Base-by-base conservation (phyloP, 2,888 invertebrate genomes). In the Plagiodera versicolora region DNA sequence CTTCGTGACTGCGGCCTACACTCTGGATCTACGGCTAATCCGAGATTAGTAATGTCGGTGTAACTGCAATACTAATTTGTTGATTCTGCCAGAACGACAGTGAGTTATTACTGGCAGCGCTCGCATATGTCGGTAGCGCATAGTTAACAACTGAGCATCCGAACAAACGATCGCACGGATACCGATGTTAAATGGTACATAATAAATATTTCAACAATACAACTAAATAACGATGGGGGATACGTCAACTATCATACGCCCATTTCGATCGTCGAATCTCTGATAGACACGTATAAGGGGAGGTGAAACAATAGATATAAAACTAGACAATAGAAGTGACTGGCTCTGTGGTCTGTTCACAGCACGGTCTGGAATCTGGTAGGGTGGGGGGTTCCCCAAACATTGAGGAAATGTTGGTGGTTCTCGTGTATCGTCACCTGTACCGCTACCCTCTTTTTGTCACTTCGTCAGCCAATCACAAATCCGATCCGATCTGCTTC, bases 1-100 rank as follows among this genome's bases (percentile, higher is more conserved):
- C 72, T 72, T 75, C 75, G 74, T 75, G 71, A 73, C 75, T 76
- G 77, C 72, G 76, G 75, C 75, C 75, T 73, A 74, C 74, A 74
- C 73, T 78, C 77, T 78, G 79, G 75, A 77, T 75, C 68, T 39
- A n/a, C 70, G 75, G 76, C 74, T 80, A 79, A 80, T 80, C 79
- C 76, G 50, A 75, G 80, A 80, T 80, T 80, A 80, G 75, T 76
- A 73, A 77, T 80, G 80, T 80, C 76, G 77, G 78, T 77, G 76
- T 77, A 78, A 77, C 77, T 78, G 76, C 78, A 80, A 79, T 80
- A 80, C 80, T 80, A 80, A 80, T 80, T 80, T 80, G 80, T 79
- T 80, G 80, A 79, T 80, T 80, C 79, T 77, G 72, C 75, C 74
- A 76, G 74, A 76, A 76, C 75, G 80, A 80, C 80, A 79, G 74